Percentiles rank a stretch among this genome's conserved stretches.
Evolutionary conservation across 2,888 invertebrate species (phyloP).

Genomic region (Caenorhabditis afra): DNA sequence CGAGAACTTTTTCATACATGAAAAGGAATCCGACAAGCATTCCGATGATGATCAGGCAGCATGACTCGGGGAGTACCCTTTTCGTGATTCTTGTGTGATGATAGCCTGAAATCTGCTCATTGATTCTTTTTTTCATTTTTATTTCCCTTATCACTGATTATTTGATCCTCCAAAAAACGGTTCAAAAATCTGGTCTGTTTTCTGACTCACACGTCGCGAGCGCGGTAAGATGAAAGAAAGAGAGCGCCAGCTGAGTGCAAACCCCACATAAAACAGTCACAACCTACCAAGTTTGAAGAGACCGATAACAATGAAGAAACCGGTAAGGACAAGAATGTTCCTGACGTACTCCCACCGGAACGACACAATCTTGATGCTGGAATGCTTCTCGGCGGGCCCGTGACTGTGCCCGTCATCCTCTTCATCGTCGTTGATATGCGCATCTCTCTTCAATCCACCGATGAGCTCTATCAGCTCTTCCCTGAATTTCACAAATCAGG

Average conservation of each 20-base stretch:
- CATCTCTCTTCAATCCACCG: constrained; percentile 12
- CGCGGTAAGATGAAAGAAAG: constrained; percentile 43
- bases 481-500: no score
- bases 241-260: constrained; percentile 52
- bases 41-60: constrained; percentile 83
- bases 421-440: constrained; percentile 4
- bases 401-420: constrained; percentile 8
- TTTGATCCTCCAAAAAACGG: constrained; percentile 49
- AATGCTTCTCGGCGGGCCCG: constrained; percentile 5
- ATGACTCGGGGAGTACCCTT: constrained; percentile 79
- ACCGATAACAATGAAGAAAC: constrained; percentile 83
- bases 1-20: constrained; percentile 80
- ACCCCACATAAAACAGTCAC: constrained; percentile 35
- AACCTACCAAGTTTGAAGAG: constrained; percentile 83
- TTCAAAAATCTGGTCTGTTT: constrained; percentile 34
- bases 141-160: constrained; percentile 33
- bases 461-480: neutral
- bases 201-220: constrained; percentile 25
- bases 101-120: constrained; percentile 65
- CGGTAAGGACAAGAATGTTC: constrained; percentile 82
- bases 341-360: constrained; percentile 79
- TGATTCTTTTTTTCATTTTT: neutral
- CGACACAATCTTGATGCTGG: constrained; percentile 63
- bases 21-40: constrained; percentile 82
- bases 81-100: constrained; percentile 72